Evolutionary conservation across 2,888 invertebrate genomes (phyloP), one percentile per base, ranked within the genome.

Genomic region (Calliphora vomitoria): DNA sequence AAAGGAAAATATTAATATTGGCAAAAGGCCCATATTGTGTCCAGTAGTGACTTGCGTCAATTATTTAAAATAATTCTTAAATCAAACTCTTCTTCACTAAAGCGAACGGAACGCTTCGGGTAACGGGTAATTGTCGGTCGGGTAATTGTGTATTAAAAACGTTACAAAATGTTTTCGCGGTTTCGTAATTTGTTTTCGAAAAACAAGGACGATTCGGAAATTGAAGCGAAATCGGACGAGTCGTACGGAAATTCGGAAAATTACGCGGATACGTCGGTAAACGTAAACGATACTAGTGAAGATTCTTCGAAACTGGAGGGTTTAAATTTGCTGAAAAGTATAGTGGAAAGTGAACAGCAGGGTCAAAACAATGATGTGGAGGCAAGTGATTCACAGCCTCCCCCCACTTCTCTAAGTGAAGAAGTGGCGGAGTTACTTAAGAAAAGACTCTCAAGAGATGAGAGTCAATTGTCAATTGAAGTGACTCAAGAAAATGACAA

Each of bases 101-200:
- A 47, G 58, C 47, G 41, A 6, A 31, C 13, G 31, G 53, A 35
- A 69, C 71, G 53, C 4, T 58, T 20, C 3, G 25, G 25, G 25
- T 25, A 25, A 25, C 25, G 25, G 25, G 25, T 25, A 20, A 58
- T 3, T 4, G 58, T 38, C 72, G 82, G 2, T 66, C 50, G 64
- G 0, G 8, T 55, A 50, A 25, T 60, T 35, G 18, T 31, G n/a
- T 20, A 31, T 53, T 41, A 50, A 13, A 64, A 72, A 75, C 53
- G 47, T 20, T 20, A 50, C 20, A 90, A 90, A 90, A 93, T 93
- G 93, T 93, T 93, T 91, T 89, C 93, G 85, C 90, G 92, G 89
- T 92, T 93, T 89, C 92, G 92, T 72, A 92, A 93, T 88, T 89
- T 93, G 75, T 92, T 93, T 91, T 91, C 90, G 79, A 93, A 91